Conservation (phyloP, 2,113 vertebrate species). For the Anseranas semipalmata region DNA sequence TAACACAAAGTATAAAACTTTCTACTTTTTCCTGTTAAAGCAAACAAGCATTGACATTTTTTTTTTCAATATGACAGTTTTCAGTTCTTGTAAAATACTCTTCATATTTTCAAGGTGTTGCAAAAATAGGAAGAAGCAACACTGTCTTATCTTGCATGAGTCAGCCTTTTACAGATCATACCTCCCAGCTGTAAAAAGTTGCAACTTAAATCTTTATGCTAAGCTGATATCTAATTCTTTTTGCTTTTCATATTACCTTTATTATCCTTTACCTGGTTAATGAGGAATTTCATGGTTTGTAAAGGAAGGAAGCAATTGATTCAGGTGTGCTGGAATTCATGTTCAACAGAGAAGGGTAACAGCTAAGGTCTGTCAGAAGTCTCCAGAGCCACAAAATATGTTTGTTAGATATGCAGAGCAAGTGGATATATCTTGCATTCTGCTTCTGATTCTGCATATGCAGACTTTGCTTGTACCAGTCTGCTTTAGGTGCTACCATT, state of each 20-base stretch:
- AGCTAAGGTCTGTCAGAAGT: not conserved
- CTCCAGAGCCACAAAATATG: not conserved
- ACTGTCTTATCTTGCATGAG: not conserved
- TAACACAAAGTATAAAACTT: not conserved
- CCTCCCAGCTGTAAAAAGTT: not conserved
- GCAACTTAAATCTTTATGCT: not conserved
- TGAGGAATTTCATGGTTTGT: not conserved
- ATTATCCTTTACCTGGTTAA: not conserved
- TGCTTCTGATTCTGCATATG: not conserved
- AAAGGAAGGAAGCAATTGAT: not conserved
- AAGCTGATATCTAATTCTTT: not conserved
- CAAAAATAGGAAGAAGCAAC: not conserved
- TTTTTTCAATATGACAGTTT: not conserved
- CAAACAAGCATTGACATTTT: not conserved
- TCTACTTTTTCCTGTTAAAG: not conserved
- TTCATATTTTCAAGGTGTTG: not conserved
- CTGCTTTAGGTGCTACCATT: not conserved
- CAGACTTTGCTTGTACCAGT: not conserved
- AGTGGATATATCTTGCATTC: not conserved
- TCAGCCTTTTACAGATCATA: not conserved
- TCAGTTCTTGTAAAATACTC: not conserved
- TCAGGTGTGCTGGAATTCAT: not conserved
- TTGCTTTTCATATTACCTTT: not conserved
- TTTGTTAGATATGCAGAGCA: not conserved
- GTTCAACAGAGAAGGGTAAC: not conserved